Evolutionary conservation across 37 sponge, comb jelly and placozoan genomes (phyloP), one percentile per base, ranked within the genome.

Genomic region (Theonella swinhoei): DNA sequence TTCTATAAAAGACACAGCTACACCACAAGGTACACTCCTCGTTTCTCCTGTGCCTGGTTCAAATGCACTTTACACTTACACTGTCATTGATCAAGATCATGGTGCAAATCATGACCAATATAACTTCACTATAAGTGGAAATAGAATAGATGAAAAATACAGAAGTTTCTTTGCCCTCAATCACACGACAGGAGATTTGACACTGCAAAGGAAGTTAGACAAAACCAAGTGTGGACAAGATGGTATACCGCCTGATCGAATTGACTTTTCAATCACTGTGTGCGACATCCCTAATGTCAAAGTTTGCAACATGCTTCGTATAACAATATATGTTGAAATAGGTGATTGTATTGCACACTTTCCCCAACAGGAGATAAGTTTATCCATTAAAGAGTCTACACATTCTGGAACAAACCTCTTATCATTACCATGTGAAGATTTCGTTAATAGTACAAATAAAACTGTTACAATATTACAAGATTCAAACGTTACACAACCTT

Each of bases 11-110:
- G 19, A 54, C 7, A 25, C 30, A 26, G 34, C 28, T 75, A 4
- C 74, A 23, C 76, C 76, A 4, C 4, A 1, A 17, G 76, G 76
- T 30, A 75, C 76, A 8, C 61, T 75, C 33, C 1, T 75, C 32
- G 76, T 25, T n/a, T 47, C 76, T 20, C 28, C 60, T 75, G 28
- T 35, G 7, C 31, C 20, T 31, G 60, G 30, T 14, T 54, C 76
- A 30, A 26, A 31, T 32, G 76, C 76, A 32, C 2, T 54, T 22
- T 20, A 42, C 1, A 59, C 3, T n/a, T 32, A 32, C 31, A 4
- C 14, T 29, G 76, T 59, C 29, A 47, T 31, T 29, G 76, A 75
- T 26, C 59, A 4, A 30, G 76, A 75, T 28, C 61, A 30, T 9
- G 76, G 76, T 20, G 20, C 30, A 38, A 30, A 70, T 70, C 71